Base-by-base conservation (phyloP, 2,113 vertebrate species). In the Bubo scandiacus region DNA sequence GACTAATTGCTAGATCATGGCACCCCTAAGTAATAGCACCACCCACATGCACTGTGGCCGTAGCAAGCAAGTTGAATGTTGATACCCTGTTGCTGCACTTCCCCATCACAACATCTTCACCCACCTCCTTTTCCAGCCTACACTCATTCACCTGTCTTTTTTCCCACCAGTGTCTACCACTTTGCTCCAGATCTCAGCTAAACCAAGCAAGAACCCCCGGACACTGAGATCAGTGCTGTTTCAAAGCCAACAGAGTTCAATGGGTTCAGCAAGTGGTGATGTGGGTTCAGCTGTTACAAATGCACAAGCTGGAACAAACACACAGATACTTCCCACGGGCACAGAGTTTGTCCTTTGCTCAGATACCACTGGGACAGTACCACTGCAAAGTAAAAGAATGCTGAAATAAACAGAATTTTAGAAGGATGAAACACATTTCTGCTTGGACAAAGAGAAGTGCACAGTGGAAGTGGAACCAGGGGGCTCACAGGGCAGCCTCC, bases 221-320 rank as follows among this genome's bases (percentile, higher is more conserved):
- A 51, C 51, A 10, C 67, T 75, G 58, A 58, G 70, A 67, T 66
- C 52, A 26, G 78, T 1, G 0, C 65, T 3, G 10, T 18, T 27
- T 42, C 94, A 43, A 71, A 91, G 59, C 59, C 9, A 8, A 15
- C 45, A 36, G 67, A 94, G 95, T 96, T 97, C 91, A 94, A 2
- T 0, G n/a, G 71, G 96, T 96, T 97, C 97, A 95, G 40, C 86
- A 16, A n/a, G 61, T 0, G 18, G 78, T 95, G 92, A 92, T 21
- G 5, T 43, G 94, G 93, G 92, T 95, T 94, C 84, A 95, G 89
- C 78, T 80, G 89, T 97, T 94, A 96, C 78, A 83, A 93, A 96
- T 26, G 82, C 67, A 96, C 84, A 23, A 72, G 54, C 94, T 91
- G 94, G 81, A 97, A 97, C 92, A 93, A 92, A 83, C 73, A 61